Conservation (phyloP, 1,140 invertebrate species). For the Apocrypta bakeri region DNA sequence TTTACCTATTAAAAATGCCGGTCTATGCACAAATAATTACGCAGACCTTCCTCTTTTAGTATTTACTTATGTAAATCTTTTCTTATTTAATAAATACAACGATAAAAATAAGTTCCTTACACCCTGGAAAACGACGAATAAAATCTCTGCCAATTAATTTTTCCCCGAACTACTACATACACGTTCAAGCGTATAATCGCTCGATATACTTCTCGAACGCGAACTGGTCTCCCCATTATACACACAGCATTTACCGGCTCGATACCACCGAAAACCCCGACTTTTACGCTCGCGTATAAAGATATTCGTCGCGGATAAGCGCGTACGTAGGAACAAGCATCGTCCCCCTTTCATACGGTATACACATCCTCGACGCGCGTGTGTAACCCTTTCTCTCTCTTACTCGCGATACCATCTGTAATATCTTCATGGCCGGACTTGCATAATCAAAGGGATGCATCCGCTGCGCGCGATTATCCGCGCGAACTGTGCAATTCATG, state of each 20-base stretch:
- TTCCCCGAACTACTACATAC: neutral
- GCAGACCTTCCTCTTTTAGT: too few relatives aligned
- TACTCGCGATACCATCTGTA: conserved; percentile 61
- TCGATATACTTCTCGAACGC: neutral
- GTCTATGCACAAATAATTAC: too few relatives aligned
- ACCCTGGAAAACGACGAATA: neutral
- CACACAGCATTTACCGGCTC: neutral
- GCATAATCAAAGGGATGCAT: conserved; percentile 43
- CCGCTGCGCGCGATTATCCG: conserved; percentile 24
- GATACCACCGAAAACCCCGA: neutral
- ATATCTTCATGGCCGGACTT: conserved; percentile 56
- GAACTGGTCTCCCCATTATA: neutral
- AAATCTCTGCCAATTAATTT: neutral
- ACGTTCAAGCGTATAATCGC: too few relatives aligned
- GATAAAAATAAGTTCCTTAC: too few relatives aligned
- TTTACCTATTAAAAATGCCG: too few relatives aligned
- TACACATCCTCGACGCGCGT: neutral
- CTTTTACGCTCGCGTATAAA: neutral
- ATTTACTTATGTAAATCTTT: too few relatives aligned
- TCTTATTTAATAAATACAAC: too few relatives aligned
- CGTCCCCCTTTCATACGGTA: neutral
- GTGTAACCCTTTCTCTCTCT: conserved; percentile 3
- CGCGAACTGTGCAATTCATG: conserved; percentile 40
- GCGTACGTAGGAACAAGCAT: neutral
- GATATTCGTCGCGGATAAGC: neutral